Conservation (phyloP, 2,888 invertebrate species). For the Ditula angustiorana region DNA sequence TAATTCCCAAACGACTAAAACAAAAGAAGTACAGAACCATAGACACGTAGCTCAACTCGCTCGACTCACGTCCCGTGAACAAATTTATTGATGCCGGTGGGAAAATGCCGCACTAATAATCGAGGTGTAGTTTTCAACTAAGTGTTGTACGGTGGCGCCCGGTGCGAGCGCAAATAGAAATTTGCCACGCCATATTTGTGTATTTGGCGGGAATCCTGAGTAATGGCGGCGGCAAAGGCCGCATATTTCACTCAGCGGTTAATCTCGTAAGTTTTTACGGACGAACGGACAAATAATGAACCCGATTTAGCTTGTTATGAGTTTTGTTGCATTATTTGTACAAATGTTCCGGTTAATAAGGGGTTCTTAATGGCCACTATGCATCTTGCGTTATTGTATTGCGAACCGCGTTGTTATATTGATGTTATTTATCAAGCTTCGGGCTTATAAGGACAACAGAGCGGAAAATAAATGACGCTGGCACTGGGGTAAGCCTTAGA, state of each 20-base stretch:
- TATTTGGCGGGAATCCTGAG: constrained; percentile 32
- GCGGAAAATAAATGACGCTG: too few relatives aligned
- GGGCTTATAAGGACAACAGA: background rate
- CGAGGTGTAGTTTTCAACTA: background rate
- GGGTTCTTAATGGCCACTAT: constrained; percentile 18
- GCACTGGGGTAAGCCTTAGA: too few relatives aligned
- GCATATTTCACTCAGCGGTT: constrained; percentile 39
- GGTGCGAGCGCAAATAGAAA: background rate
- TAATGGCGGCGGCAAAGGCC: constrained; percentile 32
- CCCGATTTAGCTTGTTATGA: constrained; percentile 39
- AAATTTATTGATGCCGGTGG: constrained; percentile 12
- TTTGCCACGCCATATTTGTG: constrained; percentile 34
- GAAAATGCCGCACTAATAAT: background rate
- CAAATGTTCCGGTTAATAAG: constrained; percentile 15
- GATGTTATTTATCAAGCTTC: background rate
- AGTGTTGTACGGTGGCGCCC: constrained; percentile 14
- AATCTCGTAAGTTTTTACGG: constrained; percentile 41
- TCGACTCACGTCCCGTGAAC: constrained; percentile 23
- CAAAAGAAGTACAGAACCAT: constrained; percentile 30
- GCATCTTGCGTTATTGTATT: constrained; percentile 13
- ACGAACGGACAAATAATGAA: constrained; percentile 38
- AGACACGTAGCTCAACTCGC: constrained; percentile 26
- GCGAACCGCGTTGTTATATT: background rate
- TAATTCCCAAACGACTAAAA: constrained; percentile 34
- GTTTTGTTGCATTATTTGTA: constrained; percentile 34